Base-by-base conservation (phyloP, 2,888 invertebrate genomes). In the Perizoma flavofasciatum region DNA sequence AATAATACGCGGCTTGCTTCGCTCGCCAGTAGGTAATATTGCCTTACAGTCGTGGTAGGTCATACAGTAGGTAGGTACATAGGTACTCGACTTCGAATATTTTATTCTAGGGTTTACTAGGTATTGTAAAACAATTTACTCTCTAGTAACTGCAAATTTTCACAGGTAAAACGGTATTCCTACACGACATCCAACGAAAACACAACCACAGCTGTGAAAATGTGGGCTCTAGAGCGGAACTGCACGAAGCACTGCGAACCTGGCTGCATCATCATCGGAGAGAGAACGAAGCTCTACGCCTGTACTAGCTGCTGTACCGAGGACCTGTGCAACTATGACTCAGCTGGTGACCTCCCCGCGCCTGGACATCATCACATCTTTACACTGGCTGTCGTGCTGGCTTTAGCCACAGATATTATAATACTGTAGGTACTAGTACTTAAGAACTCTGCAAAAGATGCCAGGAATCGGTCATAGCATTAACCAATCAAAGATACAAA, bases 211-310 rank as follows among this genome's bases (percentile, higher is more conserved):
- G 90, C 88, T 51, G 78, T 88, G 41, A 95, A 95, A 80, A 94
- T 96, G 93, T 97, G 97, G 97, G 95, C 96, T 0, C 79, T 97
- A 59, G 96, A 97, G 81, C 93, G 97, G 8, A 96, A 96, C 79
- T 97, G 97, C 79, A 94, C 96, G 0, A 95, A 95, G 72, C 95
- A 95, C 75, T 98, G 97, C 84, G 97, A 97, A 71, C 95, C 97
- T 0, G 97, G 97, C 8, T 97, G 97, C 86, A 97, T 97, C 74
- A 94, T 97, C 51, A 97, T 98, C 68, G 97, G 97, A 0, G 97
- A 98, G 81, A 90, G 97, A 50, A 97, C 97, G 5, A 97, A 97
- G 79, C 88, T 98, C 0, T 96, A 96, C 84, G 96, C 97, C 9
- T 97, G 97, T 83, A 97, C 97, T 0, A 95, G 96, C 0, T 97